Percentiles rank a stretch among this genome's conserved stretches.
Evolutionary conservation across 2,888 invertebrate species (phyloP).

Genomic region (Seira ritae): DNA sequence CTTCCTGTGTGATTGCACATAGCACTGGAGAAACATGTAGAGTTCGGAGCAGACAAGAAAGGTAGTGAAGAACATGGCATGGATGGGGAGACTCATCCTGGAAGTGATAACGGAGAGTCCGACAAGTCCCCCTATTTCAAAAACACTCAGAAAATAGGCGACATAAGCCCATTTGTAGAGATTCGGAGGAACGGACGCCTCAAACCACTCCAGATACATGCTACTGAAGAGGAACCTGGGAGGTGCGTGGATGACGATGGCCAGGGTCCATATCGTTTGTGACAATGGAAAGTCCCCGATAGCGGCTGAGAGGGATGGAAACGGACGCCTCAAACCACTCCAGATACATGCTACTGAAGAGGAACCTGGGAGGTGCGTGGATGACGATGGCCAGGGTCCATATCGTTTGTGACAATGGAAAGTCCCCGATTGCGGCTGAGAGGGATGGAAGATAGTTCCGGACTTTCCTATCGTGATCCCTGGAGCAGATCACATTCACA

Average conservation of each 20-base stretch:
- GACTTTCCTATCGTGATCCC: constrained; percentile 76
- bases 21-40: constrained; percentile 90
- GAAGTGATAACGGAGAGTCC: constrained; percentile 95
- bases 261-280: constrained; percentile 89
- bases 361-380: constrained; percentile 88
- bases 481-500: constrained; percentile 89
- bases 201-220: constrained; percentile 87
- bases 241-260: constrained; percentile 88
- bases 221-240: constrained; percentile 87
- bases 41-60: constrained; percentile 90
- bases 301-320: constrained; percentile 95
- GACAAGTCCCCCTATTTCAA: constrained; percentile 90
- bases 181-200: constrained; percentile 77
- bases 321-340: constrained; percentile 85
- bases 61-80: constrained; percentile 90
- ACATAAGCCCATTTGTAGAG: constrained; percentile 80
- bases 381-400: constrained; percentile 90
- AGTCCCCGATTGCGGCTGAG: constrained; percentile 95
- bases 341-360: constrained; percentile 87
- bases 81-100: constrained; percentile 87
- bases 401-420: constrained; percentile 91
- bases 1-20: constrained; percentile 80
- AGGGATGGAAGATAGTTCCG: constrained; percentile 93
- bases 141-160: constrained; percentile 83
- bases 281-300: constrained; percentile 95